Base-by-base conservation (phyloP, 2,888 invertebrate species). In the Lordiphosa fenestrarum region DNA sequence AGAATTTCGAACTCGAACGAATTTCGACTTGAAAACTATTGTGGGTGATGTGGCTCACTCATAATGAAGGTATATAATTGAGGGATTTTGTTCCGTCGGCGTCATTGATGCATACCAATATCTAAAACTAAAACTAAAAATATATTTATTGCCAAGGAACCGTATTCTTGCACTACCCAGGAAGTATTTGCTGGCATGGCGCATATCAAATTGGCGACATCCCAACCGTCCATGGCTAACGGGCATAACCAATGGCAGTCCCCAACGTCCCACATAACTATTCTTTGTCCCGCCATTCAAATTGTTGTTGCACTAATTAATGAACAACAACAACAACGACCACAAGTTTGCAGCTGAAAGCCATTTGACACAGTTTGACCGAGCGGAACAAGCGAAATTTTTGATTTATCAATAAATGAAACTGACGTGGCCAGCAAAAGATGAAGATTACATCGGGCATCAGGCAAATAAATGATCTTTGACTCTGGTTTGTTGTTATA, bases 351-450 rank as follows among this genome's bases (percentile, higher is more conserved):
- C 84, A 77, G 74, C 77, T 66, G 71, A 69, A 65, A 71, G 52
- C 57, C 74, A 84, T 78, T 84, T 84, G 78, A 70, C 84, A 84
- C 78, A 84, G 78, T 80, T 82, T 82, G 78, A 62, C 72, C 84
- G 63, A 84, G 78, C 84, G 84, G 59, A 74, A 77, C 72, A 71
- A 81, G 73, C 83, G 30, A 60, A 64, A 53, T 41, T 60, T 53
- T 54, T 48, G 15, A 1, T 64, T 76, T 65, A 62, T 70, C 59
- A 82, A 78, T 21, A 10, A 6, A 69, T 78, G 65, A 53, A 59
- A 70, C 62, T 65, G 64, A 64, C 57, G 66, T 65, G 64, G 50
- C 57, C 66, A 46, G 55, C 55, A 55, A 62, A 30, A 30, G 30
- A 30, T 30, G 30, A 9, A 30, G 30, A 30, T 30, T 30, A 30